Percentiles rank a stretch among this genome's conserved stretches.
phyloP scores from a whole-genome alignment of 2,888 invertebrate genomes.

The Hypsopygia costalis region DNA sequence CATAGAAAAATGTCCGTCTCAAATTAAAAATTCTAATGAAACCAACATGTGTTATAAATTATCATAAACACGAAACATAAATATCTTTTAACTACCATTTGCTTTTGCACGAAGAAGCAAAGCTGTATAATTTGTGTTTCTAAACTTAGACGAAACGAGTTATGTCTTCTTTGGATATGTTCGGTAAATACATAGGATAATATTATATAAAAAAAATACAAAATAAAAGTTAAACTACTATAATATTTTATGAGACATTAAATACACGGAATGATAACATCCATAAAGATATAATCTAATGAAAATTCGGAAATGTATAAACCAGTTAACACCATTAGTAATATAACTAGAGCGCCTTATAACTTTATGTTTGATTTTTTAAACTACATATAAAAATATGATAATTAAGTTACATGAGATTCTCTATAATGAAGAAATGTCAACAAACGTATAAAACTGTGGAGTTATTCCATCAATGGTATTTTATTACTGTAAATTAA shows the following conservation, averaged over 20 bases:
- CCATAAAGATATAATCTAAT: constrained; percentile 2
- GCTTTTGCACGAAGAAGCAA: constrained; percentile 17
- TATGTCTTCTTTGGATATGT: too few relatives aligned
- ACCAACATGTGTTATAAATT: constrained; percentile 17
- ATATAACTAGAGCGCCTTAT: neutral
- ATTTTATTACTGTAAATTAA: too few relatives aligned
- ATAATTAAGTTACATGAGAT: neutral
- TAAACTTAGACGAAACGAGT: too few relatives aligned
- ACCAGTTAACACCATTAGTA: neutral
- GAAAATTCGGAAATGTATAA: constrained; percentile 7
- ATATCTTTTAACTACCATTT: constrained; percentile 11
- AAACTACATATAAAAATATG: neutral
- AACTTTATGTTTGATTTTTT: neutral
- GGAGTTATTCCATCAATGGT: too few relatives aligned
- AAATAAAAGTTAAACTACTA: too few relatives aligned
- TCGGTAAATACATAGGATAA: too few relatives aligned
- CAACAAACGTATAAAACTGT: neutral
- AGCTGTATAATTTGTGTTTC: too few relatives aligned
- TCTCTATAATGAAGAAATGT: neutral
- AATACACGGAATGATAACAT: constrained; percentile 1
- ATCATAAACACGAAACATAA: constrained; percentile 6
- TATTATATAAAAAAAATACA: too few relatives aligned
- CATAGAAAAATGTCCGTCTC: neutral
- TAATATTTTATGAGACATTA: neutral
- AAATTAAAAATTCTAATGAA: constrained; percentile 8